A percentile compares a stretch with the other conserved stretches of the same genome.
phyloP scores from a whole-genome alignment of 1,140 invertebrate species.

The Aphaenogaster floridana region DNA sequence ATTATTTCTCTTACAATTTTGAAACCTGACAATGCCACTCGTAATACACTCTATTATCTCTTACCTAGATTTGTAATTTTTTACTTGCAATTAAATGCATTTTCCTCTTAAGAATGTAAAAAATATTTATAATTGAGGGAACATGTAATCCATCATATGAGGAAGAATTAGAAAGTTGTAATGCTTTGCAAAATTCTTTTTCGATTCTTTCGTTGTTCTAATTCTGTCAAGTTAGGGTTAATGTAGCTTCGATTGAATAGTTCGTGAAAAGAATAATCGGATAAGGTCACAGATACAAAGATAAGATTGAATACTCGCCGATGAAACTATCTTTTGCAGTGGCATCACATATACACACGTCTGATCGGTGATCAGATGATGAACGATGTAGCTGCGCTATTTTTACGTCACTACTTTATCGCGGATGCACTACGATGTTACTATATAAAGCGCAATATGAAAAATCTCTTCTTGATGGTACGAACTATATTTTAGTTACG shows the following conservation, averaged over 20 bases:
- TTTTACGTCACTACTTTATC: slow-evolving; percentile 56
- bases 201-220: not conserved
- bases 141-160: not conserved
- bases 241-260: not conserved
- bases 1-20: not conserved
- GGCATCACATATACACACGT: slow-evolving; percentile 56
- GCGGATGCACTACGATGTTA: slow-evolving; percentile 18
- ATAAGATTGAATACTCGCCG: slow-evolving; percentile 67
- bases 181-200: not conserved
- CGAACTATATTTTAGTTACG: slow-evolving; percentile 42
- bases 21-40: not conserved
- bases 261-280: not conserved
- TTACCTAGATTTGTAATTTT: not conserved
- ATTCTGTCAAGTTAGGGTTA: not conserved
- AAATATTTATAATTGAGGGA: not conserved
- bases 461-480: slow-evolving; percentile 43
- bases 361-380: slow-evolving; percentile 68
- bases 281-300: not conserved
- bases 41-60: not conserved
- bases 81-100: not conserved
- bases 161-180: not conserved
- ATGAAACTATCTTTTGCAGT: slow-evolving; percentile 66
- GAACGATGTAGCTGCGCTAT: slow-evolving; percentile 64
- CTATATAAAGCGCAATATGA: slow-evolving; percentile 41
- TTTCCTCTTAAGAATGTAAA: not conserved